Conservation (phyloP, 2,888 invertebrate species). For the Scaeva pyrastri region DNA sequence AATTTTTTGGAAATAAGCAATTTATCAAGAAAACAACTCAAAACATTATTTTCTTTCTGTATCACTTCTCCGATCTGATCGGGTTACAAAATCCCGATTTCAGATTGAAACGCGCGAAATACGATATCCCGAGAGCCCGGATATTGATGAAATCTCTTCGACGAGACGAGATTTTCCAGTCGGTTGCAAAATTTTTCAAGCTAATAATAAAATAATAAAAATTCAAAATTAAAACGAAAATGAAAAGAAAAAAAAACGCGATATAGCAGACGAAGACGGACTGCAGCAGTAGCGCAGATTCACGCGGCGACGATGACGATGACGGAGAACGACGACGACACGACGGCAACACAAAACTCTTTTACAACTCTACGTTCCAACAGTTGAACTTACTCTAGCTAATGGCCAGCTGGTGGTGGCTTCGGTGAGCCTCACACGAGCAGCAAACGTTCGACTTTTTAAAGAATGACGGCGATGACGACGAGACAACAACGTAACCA, state of each 20-base stretch:
- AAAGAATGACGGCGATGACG: constrained; percentile 43
- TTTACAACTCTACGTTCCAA: constrained; percentile 69
- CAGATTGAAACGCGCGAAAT: constrained; percentile 19
- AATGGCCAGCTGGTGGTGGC: constrained; percentile 70
- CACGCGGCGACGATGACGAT: constrained; percentile 32
- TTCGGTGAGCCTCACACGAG: constrained; percentile 61
- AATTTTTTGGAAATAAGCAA: background rate
- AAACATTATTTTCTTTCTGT: background rate
- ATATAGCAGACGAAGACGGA: constrained; percentile 68
- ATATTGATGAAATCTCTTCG: constrained; percentile 29
- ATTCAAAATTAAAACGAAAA: background rate
- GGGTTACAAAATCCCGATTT: constrained; percentile 7
- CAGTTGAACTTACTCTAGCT: constrained; percentile 74
- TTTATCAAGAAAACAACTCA: background rate
- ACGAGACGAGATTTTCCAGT: constrained; percentile 3
- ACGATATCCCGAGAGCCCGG: constrained; percentile 19
- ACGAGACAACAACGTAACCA: constrained; percentile 20
- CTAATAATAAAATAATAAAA: too few species aligned
- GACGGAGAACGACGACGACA: constrained; percentile 56
- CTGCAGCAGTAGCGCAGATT: constrained; percentile 56
- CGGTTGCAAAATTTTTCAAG: constrained; percentile 13
- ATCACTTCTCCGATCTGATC: constrained; percentile 18
- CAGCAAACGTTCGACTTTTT: constrained; percentile 34
- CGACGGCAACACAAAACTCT: constrained; percentile 55
- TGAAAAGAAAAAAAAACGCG: constrained; percentile 42